Percentiles rank a stretch among this genome's conserved stretches.
phyloP scores from a whole-genome alignment of 2,113 vertebrate genomes.

The Psittacus erithacus region DNA sequence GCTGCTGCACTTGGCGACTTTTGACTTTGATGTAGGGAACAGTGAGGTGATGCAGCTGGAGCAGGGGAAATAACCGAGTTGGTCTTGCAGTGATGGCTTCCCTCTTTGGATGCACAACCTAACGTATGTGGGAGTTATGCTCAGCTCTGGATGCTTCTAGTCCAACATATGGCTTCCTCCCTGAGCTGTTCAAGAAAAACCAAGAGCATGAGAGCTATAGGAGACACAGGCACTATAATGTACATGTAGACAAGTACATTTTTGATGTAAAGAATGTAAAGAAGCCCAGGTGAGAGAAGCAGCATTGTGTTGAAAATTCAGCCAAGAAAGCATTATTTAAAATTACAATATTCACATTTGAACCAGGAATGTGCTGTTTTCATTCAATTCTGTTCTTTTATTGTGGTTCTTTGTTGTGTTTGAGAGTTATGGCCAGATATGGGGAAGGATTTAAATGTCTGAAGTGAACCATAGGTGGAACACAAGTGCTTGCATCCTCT shows the following conservation, averaged over 20 bases:
- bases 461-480: neutral
- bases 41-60: neutral
- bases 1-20: neutral
- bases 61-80: neutral
- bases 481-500: accelerated
- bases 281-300: neutral
- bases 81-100: conserved; percentile 2
- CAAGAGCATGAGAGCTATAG: neutral
- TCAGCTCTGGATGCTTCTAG: neutral
- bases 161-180: neutral
- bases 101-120: neutral
- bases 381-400: neutral
- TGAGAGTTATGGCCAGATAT: accelerated
- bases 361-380: neutral
- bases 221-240: accelerated
- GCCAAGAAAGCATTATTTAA: neutral
- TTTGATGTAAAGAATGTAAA: neutral
- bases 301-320: neutral
- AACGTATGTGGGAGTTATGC: neutral
- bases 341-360: neutral
- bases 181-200: neutral
- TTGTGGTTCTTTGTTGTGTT: neutral
- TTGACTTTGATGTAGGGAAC: neutral
- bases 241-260: neutral
- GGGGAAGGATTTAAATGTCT: neutral